Evolutionary conservation across 2,888 invertebrate genomes (phyloP), one percentile per base, ranked within the genome.

Genomic region (Drosophila prolongata): DNA sequence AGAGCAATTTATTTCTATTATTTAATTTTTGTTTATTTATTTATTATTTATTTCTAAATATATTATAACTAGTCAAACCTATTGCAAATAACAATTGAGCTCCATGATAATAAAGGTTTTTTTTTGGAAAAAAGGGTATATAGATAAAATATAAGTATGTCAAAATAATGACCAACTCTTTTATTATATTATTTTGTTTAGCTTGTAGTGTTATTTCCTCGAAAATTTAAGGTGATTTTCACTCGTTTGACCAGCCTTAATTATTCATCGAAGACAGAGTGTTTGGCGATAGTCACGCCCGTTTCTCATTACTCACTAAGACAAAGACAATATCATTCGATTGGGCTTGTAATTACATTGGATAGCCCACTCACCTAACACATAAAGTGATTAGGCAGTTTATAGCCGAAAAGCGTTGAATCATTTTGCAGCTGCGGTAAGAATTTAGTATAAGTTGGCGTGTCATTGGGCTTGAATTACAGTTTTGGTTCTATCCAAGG

Each of bases 301-400:
- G 14, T 35, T 46, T 11, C 44, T 35, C 75, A 55, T 70, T 70
- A 46, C 57, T 56, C 70, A 70, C 66, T 62, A 46, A 14, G 37
- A 34, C 57, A 44, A 70, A 40, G 70, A 70, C 57, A 55, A 69
- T 66, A 38, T 47, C 53, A 46, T 19, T 24, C 71, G 58, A 70
- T 70, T 40, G 46, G 66, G 50, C 60, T 46, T 49, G 67, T 71
- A 59, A 69, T 66, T 70, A 64, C 56, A 57, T 79, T 66, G 67
- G 67, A 79, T 74, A 85, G 60, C 61, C 65, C 34, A 47, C 61
- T 44, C 66, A 70, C 27, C 49, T 35, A 57, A 83, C 80, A 75
- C 76, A 68, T n/a, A 52, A 77, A 62, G 75, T 75, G 84, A 86
- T 81, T 77, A 77, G 69, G 71, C 59, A 62, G 71, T 75, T 77